phyloP scores from a whole-genome alignment of 2,113 vertebrate genomes.

The Labeo rohita region DNA sequence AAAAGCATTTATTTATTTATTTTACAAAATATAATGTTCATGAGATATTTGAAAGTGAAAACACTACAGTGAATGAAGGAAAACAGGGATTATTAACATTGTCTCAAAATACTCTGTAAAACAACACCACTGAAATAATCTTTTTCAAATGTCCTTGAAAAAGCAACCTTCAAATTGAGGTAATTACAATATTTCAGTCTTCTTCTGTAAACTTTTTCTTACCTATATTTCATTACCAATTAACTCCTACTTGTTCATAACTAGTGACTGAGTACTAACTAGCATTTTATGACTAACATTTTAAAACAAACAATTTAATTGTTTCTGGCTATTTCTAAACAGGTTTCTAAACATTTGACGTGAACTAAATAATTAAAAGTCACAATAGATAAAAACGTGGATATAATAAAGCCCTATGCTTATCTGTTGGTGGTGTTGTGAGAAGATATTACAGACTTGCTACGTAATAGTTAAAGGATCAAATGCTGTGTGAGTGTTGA shows the following conservation, averaged over 20 bases:
- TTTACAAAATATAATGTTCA: background rate
- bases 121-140: background rate
- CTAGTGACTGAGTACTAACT: background rate
- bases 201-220: slow-evolving; percentile 5
- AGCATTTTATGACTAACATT: background rate
- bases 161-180: slow-evolving; percentile 5
- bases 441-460: background rate
- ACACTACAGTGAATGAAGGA: background rate
- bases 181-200: background rate
- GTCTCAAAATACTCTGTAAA: background rate
- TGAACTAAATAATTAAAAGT: background rate
- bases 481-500: background rate
- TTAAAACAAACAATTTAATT: background rate
- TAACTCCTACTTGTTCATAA: background rate
- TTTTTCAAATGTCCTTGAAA: background rate
- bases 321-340: background rate
- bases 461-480: background rate
- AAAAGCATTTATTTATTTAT: background rate
- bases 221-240: background rate
- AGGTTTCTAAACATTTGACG: background rate
- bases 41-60: background rate
- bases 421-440: background rate
- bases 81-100: background rate
- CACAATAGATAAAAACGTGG: background rate
- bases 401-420: background rate